Conservation (phyloP, 2,888 invertebrate genomes). For the Sclerodermus sp. region DNA sequence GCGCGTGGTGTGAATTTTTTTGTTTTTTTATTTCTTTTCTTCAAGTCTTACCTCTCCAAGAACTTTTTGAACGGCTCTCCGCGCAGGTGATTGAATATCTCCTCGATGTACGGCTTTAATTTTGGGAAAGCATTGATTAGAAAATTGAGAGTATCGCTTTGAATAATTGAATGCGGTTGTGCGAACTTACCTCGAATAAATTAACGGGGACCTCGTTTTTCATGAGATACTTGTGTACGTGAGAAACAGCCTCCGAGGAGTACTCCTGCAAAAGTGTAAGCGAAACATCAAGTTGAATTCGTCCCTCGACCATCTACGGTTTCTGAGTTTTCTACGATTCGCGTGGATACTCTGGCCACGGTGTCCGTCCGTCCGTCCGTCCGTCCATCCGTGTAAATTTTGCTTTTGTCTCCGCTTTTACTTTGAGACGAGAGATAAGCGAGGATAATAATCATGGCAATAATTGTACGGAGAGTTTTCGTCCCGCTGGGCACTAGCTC, state of each 20-base stretch:
- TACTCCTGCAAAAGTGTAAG: slow-evolving; percentile 83
- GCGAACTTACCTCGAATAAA: slow-evolving; percentile 94
- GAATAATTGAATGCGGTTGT: slow-evolving; percentile 2
- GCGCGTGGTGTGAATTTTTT: too few relatives aligned
- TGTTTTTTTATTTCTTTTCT: too few relatives aligned
- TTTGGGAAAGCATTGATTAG: slow-evolving; percentile 1
- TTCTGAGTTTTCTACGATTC: too few relatives aligned
- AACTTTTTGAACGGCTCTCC: slow-evolving; percentile 97
- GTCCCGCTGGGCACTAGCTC: too few relatives aligned
- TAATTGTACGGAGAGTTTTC: too few relatives aligned
- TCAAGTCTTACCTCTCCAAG: slow-evolving; percentile 84
- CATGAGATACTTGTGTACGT: slow-evolving; percentile 96
- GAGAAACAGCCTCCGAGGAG: slow-evolving; percentile 94
- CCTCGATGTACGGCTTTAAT: slow-evolving; percentile 97
- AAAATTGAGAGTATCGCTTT: not conserved
- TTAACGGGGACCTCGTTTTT: slow-evolving; percentile 96
- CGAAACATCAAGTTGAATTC: too few relatives aligned
- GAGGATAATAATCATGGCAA: not conserved
- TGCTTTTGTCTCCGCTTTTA: not conserved
- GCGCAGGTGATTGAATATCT: slow-evolving; percentile 96
- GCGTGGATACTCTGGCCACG: too few relatives aligned
- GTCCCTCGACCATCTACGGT: too few relatives aligned
- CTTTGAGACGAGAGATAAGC: not conserved
- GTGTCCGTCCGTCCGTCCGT: too few relatives aligned
- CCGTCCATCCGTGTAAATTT: too few relatives aligned